Conservation (phyloP, 1,140 invertebrate genomes). For the Drosophila erecta region DNA sequence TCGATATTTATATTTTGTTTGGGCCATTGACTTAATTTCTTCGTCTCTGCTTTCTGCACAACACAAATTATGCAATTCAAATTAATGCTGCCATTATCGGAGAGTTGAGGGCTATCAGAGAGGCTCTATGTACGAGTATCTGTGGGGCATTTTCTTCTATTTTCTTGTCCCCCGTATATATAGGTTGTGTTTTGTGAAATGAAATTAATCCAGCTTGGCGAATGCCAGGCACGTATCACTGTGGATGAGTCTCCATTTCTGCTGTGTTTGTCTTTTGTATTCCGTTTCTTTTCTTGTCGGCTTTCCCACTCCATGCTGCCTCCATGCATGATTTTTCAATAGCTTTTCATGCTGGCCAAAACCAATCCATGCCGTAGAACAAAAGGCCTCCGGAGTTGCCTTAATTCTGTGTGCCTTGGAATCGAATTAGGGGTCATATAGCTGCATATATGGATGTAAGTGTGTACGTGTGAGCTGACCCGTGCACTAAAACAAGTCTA, state of each 20-base stretch:
- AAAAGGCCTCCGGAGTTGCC: conserved; percentile 61
- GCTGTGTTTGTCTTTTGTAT: conserved; percentile 67
- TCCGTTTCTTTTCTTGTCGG: conserved; percentile 16
- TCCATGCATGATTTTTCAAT: conserved; percentile 70
- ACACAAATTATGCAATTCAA: conserved; percentile 83
- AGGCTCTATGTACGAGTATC: no score
- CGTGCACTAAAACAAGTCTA: neutral
- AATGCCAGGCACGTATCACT: conserved; percentile 77
- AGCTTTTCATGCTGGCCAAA: conserved; percentile 40
- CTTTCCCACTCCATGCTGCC: conserved; percentile 3
- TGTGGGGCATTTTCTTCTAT: conserved; percentile 14
- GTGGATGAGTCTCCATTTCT: conserved; percentile 63
- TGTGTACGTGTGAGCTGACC: conserved; percentile 29
- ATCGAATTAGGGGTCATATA: conserved; percentile 71
- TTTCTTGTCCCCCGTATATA: neutral
- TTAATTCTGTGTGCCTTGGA: conserved; percentile 74
- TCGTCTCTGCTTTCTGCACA: conserved; percentile 54
- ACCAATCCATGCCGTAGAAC: conserved; percentile 39
- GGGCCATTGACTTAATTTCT: conserved; percentile 78
- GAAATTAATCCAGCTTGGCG: conserved; percentile 79
- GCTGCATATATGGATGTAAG: conserved; percentile 12
- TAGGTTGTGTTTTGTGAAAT: conserved; percentile 44
- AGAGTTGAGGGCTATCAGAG: conserved; percentile 6
- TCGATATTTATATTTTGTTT: conserved; percentile 82
- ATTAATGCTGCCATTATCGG: conserved; percentile 74